Evolutionary conservation across 2,113 vertebrate genomes (phyloP).

Genomic region (Oreochromis tanganicae): DNA sequence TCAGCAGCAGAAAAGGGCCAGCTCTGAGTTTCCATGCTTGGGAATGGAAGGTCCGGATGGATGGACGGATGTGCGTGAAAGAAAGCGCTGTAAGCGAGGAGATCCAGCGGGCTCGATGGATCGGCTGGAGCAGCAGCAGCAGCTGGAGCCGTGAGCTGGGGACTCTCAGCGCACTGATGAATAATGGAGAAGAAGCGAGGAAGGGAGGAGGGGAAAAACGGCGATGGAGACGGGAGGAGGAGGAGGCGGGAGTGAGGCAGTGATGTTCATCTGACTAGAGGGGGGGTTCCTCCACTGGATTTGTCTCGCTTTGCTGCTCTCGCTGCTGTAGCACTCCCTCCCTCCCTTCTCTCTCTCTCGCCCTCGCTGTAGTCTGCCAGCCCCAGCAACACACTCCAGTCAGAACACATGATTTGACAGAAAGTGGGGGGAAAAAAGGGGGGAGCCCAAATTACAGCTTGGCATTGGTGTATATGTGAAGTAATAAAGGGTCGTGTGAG

Average conservation of each 20-base stretch:
- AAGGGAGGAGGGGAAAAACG: conserved; percentile 33
- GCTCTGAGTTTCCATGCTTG: conserved; percentile 57
- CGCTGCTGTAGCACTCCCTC: conserved; percentile 28
- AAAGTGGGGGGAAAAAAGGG: conserved; percentile 66
- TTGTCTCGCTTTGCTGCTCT: conserved; percentile 67
- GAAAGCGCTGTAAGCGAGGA: neutral
- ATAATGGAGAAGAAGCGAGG: conserved; percentile 68
- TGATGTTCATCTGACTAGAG: conserved; percentile 73
- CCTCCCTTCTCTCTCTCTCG: neutral
- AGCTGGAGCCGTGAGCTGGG: conserved; percentile 50
- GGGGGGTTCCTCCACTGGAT: conserved; percentile 76
- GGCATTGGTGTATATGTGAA: neutral
- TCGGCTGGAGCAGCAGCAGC: conserved; percentile 30
- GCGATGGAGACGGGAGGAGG: conserved; percentile 36
- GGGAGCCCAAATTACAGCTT: conserved; percentile 61
- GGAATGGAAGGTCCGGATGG: neutral
- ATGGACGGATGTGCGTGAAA: neutral
- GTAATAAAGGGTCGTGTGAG: neutral
- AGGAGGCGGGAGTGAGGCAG: conserved; percentile 31
- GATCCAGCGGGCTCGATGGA: conserved; percentile 21
- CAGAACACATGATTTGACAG: conserved; percentile 70
- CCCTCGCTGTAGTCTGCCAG: conserved; percentile 47
- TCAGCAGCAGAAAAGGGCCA: conserved; percentile 24
- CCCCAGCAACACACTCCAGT: conserved; percentile 66
- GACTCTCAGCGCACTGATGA: conserved; percentile 56